These are phyloP conservation scores for Aporophyla lueneburgensis DNA, from an alignment of 2,888 invertebrate genomes.

Conservation along the genomic window DNA sequence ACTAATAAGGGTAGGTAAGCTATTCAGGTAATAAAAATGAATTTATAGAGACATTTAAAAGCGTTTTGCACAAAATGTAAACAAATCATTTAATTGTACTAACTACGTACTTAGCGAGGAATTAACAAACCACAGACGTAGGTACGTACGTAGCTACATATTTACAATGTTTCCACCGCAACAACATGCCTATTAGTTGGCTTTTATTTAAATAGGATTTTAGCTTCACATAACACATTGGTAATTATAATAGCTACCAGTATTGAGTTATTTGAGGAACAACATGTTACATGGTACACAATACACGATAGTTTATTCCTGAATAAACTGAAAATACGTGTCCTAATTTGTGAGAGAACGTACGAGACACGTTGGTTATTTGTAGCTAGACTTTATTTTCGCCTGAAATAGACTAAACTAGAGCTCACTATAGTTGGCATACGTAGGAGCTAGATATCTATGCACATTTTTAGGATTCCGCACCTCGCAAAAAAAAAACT, in stretches of 20 bases:
- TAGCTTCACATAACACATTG: constrained; percentile 13
- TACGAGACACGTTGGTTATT: not conserved
- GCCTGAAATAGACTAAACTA: constrained; percentile 17
- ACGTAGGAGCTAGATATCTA: not conserved
- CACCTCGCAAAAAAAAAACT: too few species aligned
- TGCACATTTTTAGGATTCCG: not conserved
- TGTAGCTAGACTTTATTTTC: constrained; percentile 11
- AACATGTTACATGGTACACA: constrained; percentile 2
- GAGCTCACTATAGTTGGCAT: not conserved
- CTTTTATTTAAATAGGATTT: constrained; percentile 22
- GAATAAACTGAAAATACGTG: constrained; percentile 28
- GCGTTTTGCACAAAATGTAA: not conserved
- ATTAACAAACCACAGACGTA: constrained; percentile 6
- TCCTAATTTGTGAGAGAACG: constrained; percentile 14
- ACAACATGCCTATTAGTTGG: constrained; percentile 14
- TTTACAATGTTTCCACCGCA: constrained; percentile 24
- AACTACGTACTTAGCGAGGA: not conserved
- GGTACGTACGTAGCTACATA: not conserved
- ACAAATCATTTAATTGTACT: constrained; percentile 1
- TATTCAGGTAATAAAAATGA: not conserved
- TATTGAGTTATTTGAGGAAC: constrained; percentile 19
- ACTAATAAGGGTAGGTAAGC: too few species aligned
- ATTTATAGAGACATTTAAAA: not conserved
- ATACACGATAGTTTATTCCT: constrained; percentile 14
- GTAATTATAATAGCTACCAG: constrained; percentile 2